Evolutionary conservation across 1,140 invertebrate genomes (phyloP).

Genomic region (Lepidurus couesii): DNA sequence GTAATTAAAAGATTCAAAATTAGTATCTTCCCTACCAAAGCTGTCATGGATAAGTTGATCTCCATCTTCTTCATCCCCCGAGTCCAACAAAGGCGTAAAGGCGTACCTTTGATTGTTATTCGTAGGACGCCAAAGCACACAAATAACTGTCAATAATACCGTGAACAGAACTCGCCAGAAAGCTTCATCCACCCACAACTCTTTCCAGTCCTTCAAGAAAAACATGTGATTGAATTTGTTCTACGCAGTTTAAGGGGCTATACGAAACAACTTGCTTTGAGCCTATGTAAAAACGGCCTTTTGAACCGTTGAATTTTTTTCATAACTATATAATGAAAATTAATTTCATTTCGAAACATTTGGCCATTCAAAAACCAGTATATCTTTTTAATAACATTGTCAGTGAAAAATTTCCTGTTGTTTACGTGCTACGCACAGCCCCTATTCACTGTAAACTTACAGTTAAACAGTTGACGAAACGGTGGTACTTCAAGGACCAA

Average conservation of each 20-base stretch:
- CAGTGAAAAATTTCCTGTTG: too few species aligned
- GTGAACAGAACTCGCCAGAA: slow-evolving; percentile 92
- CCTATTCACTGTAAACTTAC: slow-evolving; percentile 50
- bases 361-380: too few species aligned
- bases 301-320: too few species aligned
- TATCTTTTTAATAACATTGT: too few species aligned
- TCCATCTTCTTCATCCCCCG: slow-evolving; percentile 68
- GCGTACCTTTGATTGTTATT: slow-evolving; percentile 93
- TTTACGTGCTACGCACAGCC: too few species aligned
- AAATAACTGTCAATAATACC: slow-evolving; percentile 78
- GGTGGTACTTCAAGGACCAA: slow-evolving; percentile 77
- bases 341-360: too few species aligned
- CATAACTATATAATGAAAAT: too few species aligned
- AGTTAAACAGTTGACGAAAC: slow-evolving; percentile 59
- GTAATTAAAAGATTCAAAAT: slow-evolving; percentile 6
- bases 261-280: too few species aligned
- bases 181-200: slow-evolving; percentile 85
- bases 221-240: neutral
- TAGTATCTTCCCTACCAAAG: slow-evolving; percentile 53
- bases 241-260: too few species aligned
- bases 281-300: too few species aligned
- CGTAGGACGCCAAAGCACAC: slow-evolving; percentile 88
- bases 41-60: slow-evolving; percentile 77
- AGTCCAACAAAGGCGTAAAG: slow-evolving; percentile 83
- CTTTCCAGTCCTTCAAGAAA: slow-evolving; percentile 70